Percentiles rank a stretch among this genome's conserved stretches.
Conservation (phyloP, 2,113 vertebrate genomes). For the Rhea pennata region DNA sequence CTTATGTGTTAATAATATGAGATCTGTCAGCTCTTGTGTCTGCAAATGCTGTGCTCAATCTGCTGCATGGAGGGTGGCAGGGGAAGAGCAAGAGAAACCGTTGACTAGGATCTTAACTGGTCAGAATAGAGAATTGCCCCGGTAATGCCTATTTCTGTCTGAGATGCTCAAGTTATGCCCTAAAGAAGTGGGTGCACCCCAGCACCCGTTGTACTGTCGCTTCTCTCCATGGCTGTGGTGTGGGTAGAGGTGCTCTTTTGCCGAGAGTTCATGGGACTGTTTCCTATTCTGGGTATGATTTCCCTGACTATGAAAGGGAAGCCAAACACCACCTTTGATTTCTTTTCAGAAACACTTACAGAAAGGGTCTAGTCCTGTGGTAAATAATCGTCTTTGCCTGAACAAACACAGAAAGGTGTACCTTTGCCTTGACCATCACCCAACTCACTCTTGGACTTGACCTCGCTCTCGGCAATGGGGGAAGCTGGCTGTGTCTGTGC, state of each 20-base stretch:
- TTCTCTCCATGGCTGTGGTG: rapidly evolving
- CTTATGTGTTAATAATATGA: not conserved
- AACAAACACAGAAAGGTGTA: not conserved
- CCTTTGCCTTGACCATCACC: not conserved
- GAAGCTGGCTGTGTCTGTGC: not conserved
- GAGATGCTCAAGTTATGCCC: not conserved
- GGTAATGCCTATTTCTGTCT: not conserved
- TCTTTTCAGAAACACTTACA: not conserved
- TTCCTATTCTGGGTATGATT: not conserved
- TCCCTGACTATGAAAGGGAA: not conserved
- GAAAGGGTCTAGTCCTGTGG: not conserved
- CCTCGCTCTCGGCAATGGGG: not conserved
- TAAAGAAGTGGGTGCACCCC: not conserved
- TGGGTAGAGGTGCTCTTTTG: rapidly evolving
- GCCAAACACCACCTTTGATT: not conserved
- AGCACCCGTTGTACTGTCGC: not conserved
- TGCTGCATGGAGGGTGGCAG: not conserved
- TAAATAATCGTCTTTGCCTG: not conserved
- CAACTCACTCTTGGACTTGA: not conserved
- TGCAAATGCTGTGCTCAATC: not conserved
- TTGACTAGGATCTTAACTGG: not conserved
- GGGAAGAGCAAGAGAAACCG: not conserved
- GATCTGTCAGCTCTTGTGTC: not conserved
- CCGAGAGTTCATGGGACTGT: not conserved
- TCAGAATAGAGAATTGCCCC: not conserved